Conservation (phyloP, 2,113 vertebrate genomes). For the pig (Sus scrofa) region DNA sequence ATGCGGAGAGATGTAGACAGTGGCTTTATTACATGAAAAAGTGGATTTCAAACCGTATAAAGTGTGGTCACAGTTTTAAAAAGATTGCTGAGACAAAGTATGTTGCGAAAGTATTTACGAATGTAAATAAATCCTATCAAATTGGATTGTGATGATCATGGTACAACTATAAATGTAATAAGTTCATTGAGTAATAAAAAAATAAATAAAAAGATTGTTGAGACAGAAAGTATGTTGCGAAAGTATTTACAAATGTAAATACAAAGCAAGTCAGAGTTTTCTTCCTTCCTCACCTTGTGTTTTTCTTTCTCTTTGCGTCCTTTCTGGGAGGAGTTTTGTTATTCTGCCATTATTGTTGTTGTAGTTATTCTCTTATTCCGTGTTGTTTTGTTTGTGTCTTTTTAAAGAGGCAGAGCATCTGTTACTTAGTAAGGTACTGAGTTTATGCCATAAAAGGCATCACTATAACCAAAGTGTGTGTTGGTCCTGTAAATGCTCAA, state of each 20-base stretch:
- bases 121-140: too few species aligned
- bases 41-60: background rate
- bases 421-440: background rate
- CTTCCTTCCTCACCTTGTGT: background rate
- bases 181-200: too few species aligned
- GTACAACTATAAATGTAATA: too few species aligned
- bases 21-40: background rate
- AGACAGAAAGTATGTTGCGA: background rate
- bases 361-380: background rate
- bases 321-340: background rate
- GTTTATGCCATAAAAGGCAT: background rate
- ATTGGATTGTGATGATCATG: too few species aligned
- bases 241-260: background rate
- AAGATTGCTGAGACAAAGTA: background rate
- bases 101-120: background rate
- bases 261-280: background rate
- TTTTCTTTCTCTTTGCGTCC: background rate
- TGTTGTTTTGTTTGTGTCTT: background rate
- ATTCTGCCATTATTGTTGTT: background rate
- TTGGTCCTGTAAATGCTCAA: slow-evolving; percentile 25
- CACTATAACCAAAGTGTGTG: background rate
- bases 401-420: background rate
- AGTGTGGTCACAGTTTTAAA: background rate
- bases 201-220: background rate
- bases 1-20: background rate